A percentile compares a stretch with the other conserved stretches of the same genome.
Conservation (phyloP, 1,140 invertebrate species). For the Saxidomus purpurata region DNA sequence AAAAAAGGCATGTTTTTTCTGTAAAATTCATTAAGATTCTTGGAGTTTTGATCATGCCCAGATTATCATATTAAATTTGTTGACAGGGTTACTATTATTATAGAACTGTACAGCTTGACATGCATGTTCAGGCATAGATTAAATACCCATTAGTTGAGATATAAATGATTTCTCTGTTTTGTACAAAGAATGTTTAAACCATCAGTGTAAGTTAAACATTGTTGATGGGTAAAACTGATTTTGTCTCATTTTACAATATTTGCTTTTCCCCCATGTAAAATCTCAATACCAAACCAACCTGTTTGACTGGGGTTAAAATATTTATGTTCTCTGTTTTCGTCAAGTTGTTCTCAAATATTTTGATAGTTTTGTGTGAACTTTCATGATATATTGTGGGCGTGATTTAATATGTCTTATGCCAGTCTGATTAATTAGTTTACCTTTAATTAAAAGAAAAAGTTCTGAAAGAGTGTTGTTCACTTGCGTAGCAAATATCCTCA, state of each 20-base stretch:
- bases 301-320: not conserved
- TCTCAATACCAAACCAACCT: not conserved
- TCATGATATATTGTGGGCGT: not conserved
- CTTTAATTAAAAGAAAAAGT: too few species aligned
- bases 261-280: not conserved
- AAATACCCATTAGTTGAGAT: not conserved
- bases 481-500: too few species aligned
- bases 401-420: too few species aligned
- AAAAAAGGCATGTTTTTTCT: too few species aligned
- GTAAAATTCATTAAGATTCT: not conserved
- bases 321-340: not conserved
- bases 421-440: too few species aligned
- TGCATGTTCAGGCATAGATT: not conserved
- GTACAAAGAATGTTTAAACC: not conserved
- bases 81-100: not conserved
- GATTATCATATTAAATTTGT: not conserved
- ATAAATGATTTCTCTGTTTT: not conserved
- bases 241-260: conserved; percentile 9
- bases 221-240: not conserved
- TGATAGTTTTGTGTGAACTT: not conserved
- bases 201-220: not conserved
- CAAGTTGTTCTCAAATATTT: not conserved
- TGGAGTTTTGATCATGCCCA: not conserved
- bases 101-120: not conserved
- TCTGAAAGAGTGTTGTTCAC: too few species aligned